Conservation (phyloP, 2,797 vertebrate genomes). For the Gadopsis bispinosus region DNA sequence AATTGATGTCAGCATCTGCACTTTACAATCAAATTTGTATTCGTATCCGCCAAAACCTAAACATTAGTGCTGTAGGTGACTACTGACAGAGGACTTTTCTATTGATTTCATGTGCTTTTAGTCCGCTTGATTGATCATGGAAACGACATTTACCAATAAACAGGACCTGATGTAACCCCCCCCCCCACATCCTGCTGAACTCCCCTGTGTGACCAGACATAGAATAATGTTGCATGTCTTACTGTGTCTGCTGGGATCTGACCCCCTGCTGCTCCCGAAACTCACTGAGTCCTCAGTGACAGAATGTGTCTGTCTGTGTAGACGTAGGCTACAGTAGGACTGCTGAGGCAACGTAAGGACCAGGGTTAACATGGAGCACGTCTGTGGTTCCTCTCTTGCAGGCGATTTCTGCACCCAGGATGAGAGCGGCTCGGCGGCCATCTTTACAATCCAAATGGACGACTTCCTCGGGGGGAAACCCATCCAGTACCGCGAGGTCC, state of each 20-base stretch:
- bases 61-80: background rate
- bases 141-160: constrained; percentile 42
- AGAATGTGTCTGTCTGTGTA: background rate
- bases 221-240: constrained; percentile 24
- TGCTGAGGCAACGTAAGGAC: background rate
- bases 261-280: background rate
- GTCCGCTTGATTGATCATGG: constrained; percentile 48
- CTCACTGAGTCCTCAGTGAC: background rate
- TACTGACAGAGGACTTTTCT: constrained; percentile 2
- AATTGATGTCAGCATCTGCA: background rate
- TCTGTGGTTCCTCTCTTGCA: constrained; percentile 60
- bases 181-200: background rate
- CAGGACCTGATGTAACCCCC: constrained; percentile 50
- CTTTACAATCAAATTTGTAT: background rate
- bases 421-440: constrained; percentile 95
- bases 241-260: constrained; percentile 26
- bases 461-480: constrained; percentile 94
- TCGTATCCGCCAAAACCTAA: background rate
- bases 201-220: constrained; percentile 19
- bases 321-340: constrained; percentile 1
- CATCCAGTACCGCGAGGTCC: constrained; percentile 95
- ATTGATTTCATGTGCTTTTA: constrained; percentile 52
- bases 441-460: constrained; percentile 97
- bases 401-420: constrained; percentile 94
- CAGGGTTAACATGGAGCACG: constrained; percentile 16